Evolutionary conservation across 1,140 invertebrate genomes (phyloP), one percentile per base, ranked within the genome.

Genomic region (Colletes gigas): DNA sequence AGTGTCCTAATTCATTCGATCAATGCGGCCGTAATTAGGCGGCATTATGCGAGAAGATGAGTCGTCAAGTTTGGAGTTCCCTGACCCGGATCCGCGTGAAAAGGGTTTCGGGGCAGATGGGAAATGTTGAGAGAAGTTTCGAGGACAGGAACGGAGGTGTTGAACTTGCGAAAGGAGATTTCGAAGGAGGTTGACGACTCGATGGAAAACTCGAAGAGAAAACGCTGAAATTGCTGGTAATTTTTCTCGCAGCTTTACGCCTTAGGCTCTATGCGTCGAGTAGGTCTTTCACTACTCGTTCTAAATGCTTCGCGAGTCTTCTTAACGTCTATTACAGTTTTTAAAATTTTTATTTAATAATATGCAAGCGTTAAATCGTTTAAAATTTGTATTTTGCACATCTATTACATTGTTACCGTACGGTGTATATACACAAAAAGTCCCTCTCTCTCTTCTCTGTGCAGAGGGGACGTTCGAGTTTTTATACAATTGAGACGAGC

Each of bases 21-120:
- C 66, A 60, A 63, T 54, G 75, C 55, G 62, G 52, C 50, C 67
- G 77, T 80, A 83, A 83, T 83, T 86, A 85, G 80, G 67, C 84
- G 80, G 67, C 72, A 71, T 60, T 79, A 82, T 70, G 74, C 66
- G 30, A 41, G 60, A 30, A 77, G 79, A 77, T 77, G 73, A 77
- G 50, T 81, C 55, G 79, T 77, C 80, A 70, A 70, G 75, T 79
- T 73, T 66, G 10, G 52, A 79, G 77, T 73, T 57, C 39, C 21
- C 4, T 54, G 54, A 52, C 63, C 63, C 30, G 30, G 52, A 60
- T 81, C 54, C 8, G 21, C 44, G 12, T 14, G 65, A 66, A 47
- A 79, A 79, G 77, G 65, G 59, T 55, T 41, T 30, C 30, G 70
- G n/a, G 19, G 39, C n/a, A 17, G n/a, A 50, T 50, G 21, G 68